A percentile compares a stretch with the other conserved stretches of the same genome.
phyloP scores from a whole-genome alignment of 2,888 invertebrate genomes.

The Mystacides longicornis region DNA sequence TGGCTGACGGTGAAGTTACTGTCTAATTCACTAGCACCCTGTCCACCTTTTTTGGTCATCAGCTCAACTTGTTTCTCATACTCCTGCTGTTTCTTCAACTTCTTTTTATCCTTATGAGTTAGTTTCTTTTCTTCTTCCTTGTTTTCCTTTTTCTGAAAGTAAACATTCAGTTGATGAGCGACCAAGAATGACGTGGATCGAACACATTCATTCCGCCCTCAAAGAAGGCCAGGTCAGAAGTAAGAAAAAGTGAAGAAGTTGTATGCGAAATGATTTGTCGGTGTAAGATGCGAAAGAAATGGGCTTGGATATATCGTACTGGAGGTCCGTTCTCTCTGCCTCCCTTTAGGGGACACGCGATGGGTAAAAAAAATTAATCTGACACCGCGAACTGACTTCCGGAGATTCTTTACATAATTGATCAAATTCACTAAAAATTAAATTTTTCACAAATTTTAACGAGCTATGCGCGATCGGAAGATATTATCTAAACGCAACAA shows the following conservation, averaged over 20 bases:
- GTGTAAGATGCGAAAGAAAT: no score
- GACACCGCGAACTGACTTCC: no score
- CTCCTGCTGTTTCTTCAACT: slow-evolving; percentile 80
- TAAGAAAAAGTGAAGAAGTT: background rate
- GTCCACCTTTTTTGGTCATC: slow-evolving; percentile 78
- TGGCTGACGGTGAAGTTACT: slow-evolving; percentile 95
- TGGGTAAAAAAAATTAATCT: no score
- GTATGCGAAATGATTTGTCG: no score
- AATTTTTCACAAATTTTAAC: no score
- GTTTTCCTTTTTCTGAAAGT: slow-evolving; percentile 22
- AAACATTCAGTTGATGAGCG: background rate
- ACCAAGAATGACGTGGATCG: background rate
- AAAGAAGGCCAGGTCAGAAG: background rate
- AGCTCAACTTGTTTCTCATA: slow-evolving; percentile 83
- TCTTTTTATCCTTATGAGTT: slow-evolving; percentile 88
- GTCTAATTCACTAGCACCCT: slow-evolving; percentile 82
- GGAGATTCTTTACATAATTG: no score
- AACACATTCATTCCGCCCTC: background rate
- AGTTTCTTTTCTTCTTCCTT: slow-evolving; percentile 63
- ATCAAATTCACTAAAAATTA: no score
- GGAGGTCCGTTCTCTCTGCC: no score
- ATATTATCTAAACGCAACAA: no score
- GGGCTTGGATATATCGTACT: no score
- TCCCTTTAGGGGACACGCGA: no score
- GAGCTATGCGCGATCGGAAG: no score